phyloP scores from a whole-genome alignment of 2,888 invertebrate genomes.

The Brachycybe producta region DNA sequence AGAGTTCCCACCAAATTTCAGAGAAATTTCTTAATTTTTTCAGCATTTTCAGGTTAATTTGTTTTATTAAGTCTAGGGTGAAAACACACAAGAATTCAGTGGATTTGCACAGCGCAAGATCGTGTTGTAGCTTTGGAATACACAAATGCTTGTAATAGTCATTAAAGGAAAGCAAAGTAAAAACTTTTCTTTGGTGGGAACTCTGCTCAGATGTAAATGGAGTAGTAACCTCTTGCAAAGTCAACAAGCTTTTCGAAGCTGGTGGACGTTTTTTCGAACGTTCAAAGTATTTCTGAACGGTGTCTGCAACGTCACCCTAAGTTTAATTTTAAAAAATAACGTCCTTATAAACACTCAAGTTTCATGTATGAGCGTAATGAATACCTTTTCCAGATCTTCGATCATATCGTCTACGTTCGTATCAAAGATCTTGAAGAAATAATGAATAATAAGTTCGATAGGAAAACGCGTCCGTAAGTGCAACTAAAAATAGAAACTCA shows the following conservation, averaged over 20 bases:
- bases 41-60: too few species aligned
- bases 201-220: too few species aligned
- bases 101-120: too few species aligned
- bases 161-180: too few species aligned
- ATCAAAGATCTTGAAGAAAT: conserved; percentile 46
- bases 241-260: conserved; percentile 51
- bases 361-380: not conserved
- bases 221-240: conserved; percentile 46
- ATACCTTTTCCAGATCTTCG: conserved; percentile 58
- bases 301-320: conserved; percentile 73
- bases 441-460: conserved; percentile 2
- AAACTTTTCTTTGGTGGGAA: too few species aligned
- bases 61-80: too few species aligned
- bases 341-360: conserved; percentile 1
- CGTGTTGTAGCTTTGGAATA: too few species aligned
- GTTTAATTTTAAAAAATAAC: conserved; percentile 13
- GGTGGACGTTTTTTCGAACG: conserved; percentile 43
- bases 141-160: too few species aligned
- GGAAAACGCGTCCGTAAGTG: not conserved
- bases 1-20: too few species aligned
- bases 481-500: conserved; percentile 25
- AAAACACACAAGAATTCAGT: too few species aligned
- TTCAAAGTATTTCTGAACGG: conserved; percentile 62
- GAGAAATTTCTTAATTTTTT: too few species aligned
- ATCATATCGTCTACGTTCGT: conserved; percentile 66